These are phyloP conservation scores for Syrmaticus mikado DNA, from an alignment of 2,113 vertebrate species.

Conservation along the genomic window DNA sequence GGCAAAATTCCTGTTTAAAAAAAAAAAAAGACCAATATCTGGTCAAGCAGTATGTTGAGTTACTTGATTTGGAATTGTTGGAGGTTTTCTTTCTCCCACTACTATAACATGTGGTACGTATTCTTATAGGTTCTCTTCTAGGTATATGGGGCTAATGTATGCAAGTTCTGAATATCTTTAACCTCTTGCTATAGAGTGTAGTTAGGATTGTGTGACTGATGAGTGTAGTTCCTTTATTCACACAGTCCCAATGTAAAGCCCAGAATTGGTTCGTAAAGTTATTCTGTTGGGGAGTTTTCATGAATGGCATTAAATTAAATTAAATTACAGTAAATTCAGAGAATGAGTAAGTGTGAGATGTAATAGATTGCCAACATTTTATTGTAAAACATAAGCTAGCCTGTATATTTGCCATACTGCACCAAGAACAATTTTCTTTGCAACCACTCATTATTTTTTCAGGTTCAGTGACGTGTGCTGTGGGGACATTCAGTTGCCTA, in stretches of 20 bases:
- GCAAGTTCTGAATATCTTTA: background rate
- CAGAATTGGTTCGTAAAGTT: background rate
- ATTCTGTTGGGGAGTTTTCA: background rate
- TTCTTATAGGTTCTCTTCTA: background rate
- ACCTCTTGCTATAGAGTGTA: fast-evolving
- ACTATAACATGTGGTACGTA: fast-evolving
- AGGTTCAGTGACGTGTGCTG: slow-evolving; percentile 92
- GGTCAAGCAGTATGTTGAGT: background rate
- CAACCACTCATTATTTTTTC: background rate
- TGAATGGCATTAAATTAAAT: background rate
- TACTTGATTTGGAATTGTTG: background rate
- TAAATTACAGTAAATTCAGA: background rate
- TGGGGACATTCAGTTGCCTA: slow-evolving; percentile 91
- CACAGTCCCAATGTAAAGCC: background rate
- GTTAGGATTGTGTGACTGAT: background rate
- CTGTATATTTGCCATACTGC: background rate
- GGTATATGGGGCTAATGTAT: background rate
- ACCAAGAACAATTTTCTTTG: background rate
- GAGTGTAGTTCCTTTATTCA: background rate
- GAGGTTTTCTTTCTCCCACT: background rate
- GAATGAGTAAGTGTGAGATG: background rate
- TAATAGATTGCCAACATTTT: background rate
- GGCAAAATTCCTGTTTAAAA: background rate
- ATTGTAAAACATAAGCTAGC: background rate
- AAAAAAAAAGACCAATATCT: background rate